Evolutionary conservation across 2,113 vertebrate genomes (phyloP).

Genomic region (Archilochus colubris): DNA sequence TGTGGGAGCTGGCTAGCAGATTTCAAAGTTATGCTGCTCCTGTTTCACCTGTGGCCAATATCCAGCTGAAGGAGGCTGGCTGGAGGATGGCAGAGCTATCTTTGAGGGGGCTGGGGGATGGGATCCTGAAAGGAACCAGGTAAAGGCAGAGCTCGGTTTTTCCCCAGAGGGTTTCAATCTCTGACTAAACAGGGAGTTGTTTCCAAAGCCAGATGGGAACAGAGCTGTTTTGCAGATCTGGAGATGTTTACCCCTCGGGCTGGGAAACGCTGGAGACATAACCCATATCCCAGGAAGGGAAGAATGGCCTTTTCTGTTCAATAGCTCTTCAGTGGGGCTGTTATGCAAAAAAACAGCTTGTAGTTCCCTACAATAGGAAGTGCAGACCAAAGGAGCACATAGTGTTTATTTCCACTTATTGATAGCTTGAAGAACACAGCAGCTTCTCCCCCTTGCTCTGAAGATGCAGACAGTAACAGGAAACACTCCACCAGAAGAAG

Average conservation of each 20-base stretch:
- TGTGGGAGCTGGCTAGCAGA: neutral
- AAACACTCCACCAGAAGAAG: neutral
- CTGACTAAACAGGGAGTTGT: neutral
- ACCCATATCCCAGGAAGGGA: neutral
- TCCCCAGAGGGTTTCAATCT: neutral
- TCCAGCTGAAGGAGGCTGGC: neutral
- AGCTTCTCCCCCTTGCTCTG: neutral
- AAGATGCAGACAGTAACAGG: slow-evolving; percentile 8
- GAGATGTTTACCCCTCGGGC: slow-evolving; percentile 61
- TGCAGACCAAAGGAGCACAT: neutral
- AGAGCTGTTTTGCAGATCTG: slow-evolving; percentile 13
- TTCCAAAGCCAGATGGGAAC: neutral
- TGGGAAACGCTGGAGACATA: neutral
- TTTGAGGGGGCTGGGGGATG: accelerated
- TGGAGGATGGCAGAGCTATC: neutral
- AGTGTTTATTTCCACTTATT: slow-evolving; percentile 53
- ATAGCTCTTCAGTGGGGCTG: neutral
- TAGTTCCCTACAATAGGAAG: slow-evolving; percentile 17
- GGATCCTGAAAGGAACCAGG: neutral
- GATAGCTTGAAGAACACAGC: neutral
- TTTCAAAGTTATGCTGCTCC: neutral
- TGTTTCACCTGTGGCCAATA: neutral
- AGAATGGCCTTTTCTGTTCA: slow-evolving; percentile 45
- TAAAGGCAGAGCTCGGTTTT: neutral
- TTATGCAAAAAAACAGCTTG: slow-evolving; percentile 22